Base-by-base conservation (phyloP, 1,140 invertebrate genomes). In the Drosophila micromelanica region DNA sequence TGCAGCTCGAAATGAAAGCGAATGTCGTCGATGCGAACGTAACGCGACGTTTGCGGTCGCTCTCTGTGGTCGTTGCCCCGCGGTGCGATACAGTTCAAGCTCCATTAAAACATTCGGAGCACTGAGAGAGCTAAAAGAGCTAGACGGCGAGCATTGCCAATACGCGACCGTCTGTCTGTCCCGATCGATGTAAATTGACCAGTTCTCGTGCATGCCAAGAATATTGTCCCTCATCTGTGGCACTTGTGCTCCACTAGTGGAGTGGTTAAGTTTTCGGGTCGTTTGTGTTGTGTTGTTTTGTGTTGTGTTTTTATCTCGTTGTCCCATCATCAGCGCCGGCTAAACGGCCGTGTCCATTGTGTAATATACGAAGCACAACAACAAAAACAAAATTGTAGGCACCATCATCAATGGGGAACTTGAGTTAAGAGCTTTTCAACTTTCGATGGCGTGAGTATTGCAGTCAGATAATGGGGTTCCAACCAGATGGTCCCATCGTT, bases 51-150 rank as follows among this genome's bases (percentile, higher is more conserved):
- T 56, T 56, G 51, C 40, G 62, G 45, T 59, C 69, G 62, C 43
- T 71, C 20, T 43, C 46, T 45, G 71, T 71, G 79, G 68, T 82
- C 80, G 80, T 81, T 84, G 81, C 69, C 82, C 82, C 76, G 81
- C 70, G 70, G 82, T 67, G 82, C 78, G 78, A 71, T 78, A 68
- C 78, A 73, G 84, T 82, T 87, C 78, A 82, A 82, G 84, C 82
- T 86, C 56, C 84, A 81, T 86, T 86, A 76, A 81, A 76, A 72
- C 81, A 75, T 67, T 40, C 42, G 42, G 49, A 43, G 54, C 46
- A 38, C 43, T 8, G 12, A 37, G 46, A 40, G 59, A 40, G 45
- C 38, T 38, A 37, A 17, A 17, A 17, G 35, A 23, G 54, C 56
- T 17, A 17, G 17, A 17, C 17, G 68, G 17, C 30, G n/a, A 17